Evolutionary conservation across 37 sponge, comb jelly and placozoan genomes (phyloP), one percentile per base, ranked within the genome.

Genomic region (Haliclona indistincta): DNA sequence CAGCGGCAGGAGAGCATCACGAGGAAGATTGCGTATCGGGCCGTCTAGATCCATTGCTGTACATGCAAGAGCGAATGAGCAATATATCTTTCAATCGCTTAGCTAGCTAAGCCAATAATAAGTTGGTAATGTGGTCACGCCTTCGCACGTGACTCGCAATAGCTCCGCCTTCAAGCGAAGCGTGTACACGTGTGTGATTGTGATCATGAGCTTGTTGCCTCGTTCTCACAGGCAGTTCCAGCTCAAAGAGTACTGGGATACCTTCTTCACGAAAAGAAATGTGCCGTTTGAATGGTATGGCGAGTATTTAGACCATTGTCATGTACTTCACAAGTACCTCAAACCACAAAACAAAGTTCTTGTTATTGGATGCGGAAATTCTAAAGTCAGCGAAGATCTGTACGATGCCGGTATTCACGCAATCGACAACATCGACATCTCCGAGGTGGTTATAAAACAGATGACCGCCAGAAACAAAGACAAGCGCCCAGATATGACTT

Each of bases 241-340:
- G 61, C 51, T 64, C 34, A 75, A 81, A 67, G 43, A 67, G 3
- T 94, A 91, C 82, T 94, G 95, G 95, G 95, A 94, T 40, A 69
- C 43, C 2, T 94, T 94, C 75, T 94, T 91, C 43, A 40, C 71
- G 37, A 84, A 82, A 54, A 66, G 88, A 44, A 71, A 64, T 49
- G 39, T 65, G 37, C 68, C 91, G 0, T 94, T 94, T 45, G 95
- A 94, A 42, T 94, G 92, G 91, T 94, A 94, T 62, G 95, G 95
- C 6, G 80, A 82, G 33, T 94, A 94, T 53, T 25, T 42, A 1
- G 95, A 94, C 71, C 88, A 84, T 41, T 91, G 95, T 63, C 89
- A 80, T 54, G 54, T 91, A 1, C 77, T 94, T 10, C 95, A 94
- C 79, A 87, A 84, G 54, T 94, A 94, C 51, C 26, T 80, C 58